A percentile compares a stretch with the other conserved stretches of the same genome.
Conservation (phyloP, 2,888 invertebrate species). For the Callyntrura sp. region DNA sequence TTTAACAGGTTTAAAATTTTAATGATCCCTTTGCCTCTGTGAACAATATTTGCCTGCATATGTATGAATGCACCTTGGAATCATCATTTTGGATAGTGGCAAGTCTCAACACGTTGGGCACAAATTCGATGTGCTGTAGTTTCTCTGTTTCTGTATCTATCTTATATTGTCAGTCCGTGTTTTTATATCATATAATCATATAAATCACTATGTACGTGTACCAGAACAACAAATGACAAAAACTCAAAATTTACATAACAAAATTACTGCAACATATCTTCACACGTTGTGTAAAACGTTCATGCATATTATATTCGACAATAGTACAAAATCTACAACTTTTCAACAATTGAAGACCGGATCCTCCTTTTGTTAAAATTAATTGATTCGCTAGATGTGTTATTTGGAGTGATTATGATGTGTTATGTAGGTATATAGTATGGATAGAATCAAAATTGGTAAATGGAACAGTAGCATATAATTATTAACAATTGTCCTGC, state of each 20-base stretch:
- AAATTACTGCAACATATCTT: too few species aligned
- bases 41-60: too few species aligned
- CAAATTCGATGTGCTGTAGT: too few species aligned
- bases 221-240: too few species aligned
- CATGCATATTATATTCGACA: slow-evolving; percentile 1
- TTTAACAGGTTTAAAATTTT: neutral
- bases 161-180: too few species aligned
- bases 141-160: too few species aligned
- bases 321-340: neutral
- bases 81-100: neutral
- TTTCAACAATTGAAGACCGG: neutral
- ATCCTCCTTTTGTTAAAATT: slow-evolving; percentile 26
- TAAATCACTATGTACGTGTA: too few species aligned
- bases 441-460: slow-evolving; percentile 16
- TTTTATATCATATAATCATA: too few species aligned
- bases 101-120: neutral
- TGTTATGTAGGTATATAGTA: neutral
- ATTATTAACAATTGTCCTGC: slow-evolving; percentile 13
- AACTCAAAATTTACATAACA: too few species aligned
- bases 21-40: neutral
- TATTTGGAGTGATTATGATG: slow-evolving; percentile 18
- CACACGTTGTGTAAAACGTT: neutral
- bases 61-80: too few species aligned
- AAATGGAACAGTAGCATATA: slow-evolving; percentile 30
- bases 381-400: slow-evolving; percentile 11